Base-by-base conservation (phyloP, 2,797 vertebrate species). In the Scolopax rusticola region DNA sequence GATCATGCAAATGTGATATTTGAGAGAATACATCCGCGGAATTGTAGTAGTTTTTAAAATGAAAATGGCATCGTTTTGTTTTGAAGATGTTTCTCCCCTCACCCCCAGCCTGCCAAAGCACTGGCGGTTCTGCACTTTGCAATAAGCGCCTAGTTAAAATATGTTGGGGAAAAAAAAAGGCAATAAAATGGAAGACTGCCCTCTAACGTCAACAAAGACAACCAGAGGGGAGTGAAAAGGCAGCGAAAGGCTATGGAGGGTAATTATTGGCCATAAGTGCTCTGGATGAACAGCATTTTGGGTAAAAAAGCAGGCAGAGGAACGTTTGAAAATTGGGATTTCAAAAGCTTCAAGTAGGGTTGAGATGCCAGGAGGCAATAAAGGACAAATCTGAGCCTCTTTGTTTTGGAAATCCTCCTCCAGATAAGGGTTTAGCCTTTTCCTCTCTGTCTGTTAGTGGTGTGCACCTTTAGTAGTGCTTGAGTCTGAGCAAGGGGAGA, bases 111-210 rank as follows among this genome's bases (percentile, higher is more conserved):
- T 82, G 51, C 43, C 41, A 14, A 33, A 87, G 71, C 4, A 2
- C 69, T 56, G 59, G 33, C 2, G 12, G 45, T 28, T 64, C 85
- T 36, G 54, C 54, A 8, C 43, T 8, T n/a, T 11, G 67, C 48
- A 38, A 30, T 24, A 12, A 9, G 87, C 12, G 2, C 38, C 38
- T 23, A 7, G 16, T 33, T 17, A 56, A 89, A 93, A 83, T 6
- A 9, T 0, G 1, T 30, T 20, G 21, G 65, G 41, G 41, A 59
- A 82, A 69, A 30, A 23, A 59, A 84, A 69, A 28, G 16, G 68
- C 71, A 87, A 43, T 12, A 13, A 77, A 88, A 95, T 41, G 85
- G 93, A 87, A 96, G 76, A 73, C 9, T 96, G 92, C 95, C 96
- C 96, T 95, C 92, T 94, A 94, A 93, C 2, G 90, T 75, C 88